Evolutionary conservation across 2,113 vertebrate species (phyloP).

Genomic region (Tragelaphus imberbis): DNA sequence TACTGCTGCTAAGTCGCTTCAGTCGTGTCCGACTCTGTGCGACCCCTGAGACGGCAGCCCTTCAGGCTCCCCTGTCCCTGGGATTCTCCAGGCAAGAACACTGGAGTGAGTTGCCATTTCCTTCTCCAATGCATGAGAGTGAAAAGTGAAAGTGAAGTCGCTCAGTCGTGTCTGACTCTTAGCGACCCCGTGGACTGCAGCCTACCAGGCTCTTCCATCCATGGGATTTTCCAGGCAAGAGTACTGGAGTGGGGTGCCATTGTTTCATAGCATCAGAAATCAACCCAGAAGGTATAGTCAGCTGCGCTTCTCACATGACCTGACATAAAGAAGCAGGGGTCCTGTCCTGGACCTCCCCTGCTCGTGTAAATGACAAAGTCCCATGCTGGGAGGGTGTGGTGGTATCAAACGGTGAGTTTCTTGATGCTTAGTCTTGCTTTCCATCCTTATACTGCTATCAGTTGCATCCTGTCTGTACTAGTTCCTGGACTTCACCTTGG

Average conservation of each 20-base stretch:
- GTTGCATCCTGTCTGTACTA: neutral
- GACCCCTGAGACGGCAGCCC: neutral
- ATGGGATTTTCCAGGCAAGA: too few species aligned
- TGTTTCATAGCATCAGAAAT: neutral
- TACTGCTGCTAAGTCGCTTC: too few species aligned
- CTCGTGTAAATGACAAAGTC: neutral
- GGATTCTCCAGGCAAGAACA: neutral
- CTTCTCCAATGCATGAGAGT: too few species aligned
- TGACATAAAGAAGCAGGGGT: neutral
- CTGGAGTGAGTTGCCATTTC: neutral
- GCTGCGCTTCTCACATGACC: neutral
- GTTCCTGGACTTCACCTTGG: neutral
- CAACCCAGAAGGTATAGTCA: neutral
- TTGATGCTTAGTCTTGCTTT: rapidly evolving
- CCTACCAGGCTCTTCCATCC: too few species aligned
- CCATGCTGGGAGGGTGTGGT: too few species aligned
- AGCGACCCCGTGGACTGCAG: too few species aligned
- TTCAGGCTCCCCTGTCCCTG: neutral
- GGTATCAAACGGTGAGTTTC: rapidly evolving
- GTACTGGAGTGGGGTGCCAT: too few species aligned
- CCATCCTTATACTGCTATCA: rapidly evolving
- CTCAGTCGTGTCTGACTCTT: too few species aligned
- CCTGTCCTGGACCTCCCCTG: neutral
- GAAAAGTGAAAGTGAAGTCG: too few species aligned
- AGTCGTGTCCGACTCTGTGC: too few species aligned